A percentile compares a stretch with the other conserved stretches of the same genome.
These are phyloP conservation scores for Disparrhopalites patrizii DNA, from an alignment of 2,888 invertebrate genomes.

Conservation along the genomic window DNA sequence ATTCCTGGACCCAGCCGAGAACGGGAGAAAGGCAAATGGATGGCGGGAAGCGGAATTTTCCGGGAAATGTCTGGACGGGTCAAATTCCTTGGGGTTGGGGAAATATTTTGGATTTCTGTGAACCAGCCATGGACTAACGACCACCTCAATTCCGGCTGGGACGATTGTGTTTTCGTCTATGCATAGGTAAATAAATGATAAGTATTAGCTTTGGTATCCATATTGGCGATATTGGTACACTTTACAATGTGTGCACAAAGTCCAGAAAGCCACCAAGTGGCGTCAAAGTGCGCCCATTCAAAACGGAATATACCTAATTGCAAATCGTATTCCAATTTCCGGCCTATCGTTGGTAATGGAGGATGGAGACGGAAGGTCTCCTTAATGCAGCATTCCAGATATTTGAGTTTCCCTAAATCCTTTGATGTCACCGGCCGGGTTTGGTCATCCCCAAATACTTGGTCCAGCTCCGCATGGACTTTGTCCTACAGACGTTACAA, in stretches of 20 bases:
- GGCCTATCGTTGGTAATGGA: constrained; percentile 51
- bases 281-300: no score
- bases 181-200: no score
- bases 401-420: constrained; percentile 52
- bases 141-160: constrained; percentile 1
- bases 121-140: constrained; percentile 4
- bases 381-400: constrained; percentile 52
- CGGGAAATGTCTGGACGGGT: constrained; percentile 1
- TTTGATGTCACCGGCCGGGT: constrained; percentile 53
- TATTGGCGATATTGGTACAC: no score
- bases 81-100: constrained; percentile 12
- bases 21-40: constrained; percentile 18
- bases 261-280: no score
- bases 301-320: constrained; percentile 49
- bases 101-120: constrained; percentile 13
- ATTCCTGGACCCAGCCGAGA: constrained; percentile 25
- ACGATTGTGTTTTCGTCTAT: background rate
- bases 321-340: constrained; percentile 50
- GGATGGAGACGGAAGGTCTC: constrained; percentile 52
- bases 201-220: no score
- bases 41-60: constrained; percentile 6
- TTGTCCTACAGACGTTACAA: constrained; percentile 44
- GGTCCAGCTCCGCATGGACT: constrained; percentile 54
- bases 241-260: no score
- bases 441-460: constrained; percentile 52